Evolutionary conservation across 2,888 invertebrate species (phyloP).

Genomic region (Heliconius ethilla): DNA sequence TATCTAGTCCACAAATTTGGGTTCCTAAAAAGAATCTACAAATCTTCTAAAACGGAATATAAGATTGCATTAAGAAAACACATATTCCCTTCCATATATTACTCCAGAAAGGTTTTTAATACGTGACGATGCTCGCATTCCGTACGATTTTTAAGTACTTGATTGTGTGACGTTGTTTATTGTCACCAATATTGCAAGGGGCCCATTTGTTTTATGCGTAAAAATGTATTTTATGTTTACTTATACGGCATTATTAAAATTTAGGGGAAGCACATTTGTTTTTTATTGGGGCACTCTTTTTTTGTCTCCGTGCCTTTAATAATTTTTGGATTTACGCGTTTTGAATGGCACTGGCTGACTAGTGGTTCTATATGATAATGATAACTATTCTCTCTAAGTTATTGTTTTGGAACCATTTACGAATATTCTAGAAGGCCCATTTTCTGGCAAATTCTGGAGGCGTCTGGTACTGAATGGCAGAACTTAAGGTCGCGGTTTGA

Average conservation of each 20-base stretch:
- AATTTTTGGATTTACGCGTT: background rate
- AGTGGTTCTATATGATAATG: background rate
- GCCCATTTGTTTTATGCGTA: constrained; percentile 35
- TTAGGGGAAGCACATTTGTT: constrained; percentile 17
- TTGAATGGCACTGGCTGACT: too few relatives aligned
- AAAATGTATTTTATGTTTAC: constrained; percentile 30
- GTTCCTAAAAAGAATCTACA: background rate
- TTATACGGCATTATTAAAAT: constrained; percentile 23
- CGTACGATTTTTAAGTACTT: constrained; percentile 71
- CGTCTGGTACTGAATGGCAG: too few relatives aligned
- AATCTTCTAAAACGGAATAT: background rate
- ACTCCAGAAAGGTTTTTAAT: constrained; percentile 59
- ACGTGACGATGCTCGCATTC: constrained; percentile 72
- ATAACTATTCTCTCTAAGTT: background rate
- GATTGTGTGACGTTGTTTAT: constrained; percentile 77
- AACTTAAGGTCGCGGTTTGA: too few relatives aligned
- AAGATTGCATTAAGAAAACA: background rate
- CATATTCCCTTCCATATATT: background rate
- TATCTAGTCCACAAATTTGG: background rate
- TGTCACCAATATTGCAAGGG: constrained; percentile 68
- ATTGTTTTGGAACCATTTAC: background rate
- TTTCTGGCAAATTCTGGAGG: too few relatives aligned
- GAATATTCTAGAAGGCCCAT: too few relatives aligned
- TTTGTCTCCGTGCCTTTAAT: background rate
- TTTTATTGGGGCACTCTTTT: constrained; percentile 5